phyloP scores from a whole-genome alignment of 2,797 vertebrate genomes.

The Microctenopoma stevenorrisi region DNA sequence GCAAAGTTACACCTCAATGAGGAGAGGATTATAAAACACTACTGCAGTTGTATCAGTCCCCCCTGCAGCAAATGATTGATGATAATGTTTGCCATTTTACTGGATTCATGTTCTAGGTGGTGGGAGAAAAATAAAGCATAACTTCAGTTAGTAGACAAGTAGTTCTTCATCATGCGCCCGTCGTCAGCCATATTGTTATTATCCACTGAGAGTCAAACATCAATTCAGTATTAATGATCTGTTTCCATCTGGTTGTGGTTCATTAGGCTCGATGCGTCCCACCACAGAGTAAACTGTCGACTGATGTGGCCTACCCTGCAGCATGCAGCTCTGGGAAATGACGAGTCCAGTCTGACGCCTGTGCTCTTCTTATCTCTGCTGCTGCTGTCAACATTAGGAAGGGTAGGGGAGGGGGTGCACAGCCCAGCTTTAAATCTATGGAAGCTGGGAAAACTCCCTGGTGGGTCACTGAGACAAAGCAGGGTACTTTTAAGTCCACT shows the following conservation, averaged over 20 bases:
- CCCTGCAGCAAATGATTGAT: constrained; percentile 9
- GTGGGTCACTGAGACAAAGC: constrained; percentile 64
- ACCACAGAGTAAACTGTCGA: constrained; percentile 36
- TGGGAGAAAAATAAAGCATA: not conserved
- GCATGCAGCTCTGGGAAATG: constrained; percentile 45
- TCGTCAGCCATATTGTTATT: constrained; percentile 27
- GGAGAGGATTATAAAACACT: not conserved
- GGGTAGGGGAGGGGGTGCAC: not conserved
- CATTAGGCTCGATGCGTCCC: constrained; percentile 59
- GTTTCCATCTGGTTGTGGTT: constrained; percentile 64
- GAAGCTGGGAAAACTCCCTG: constrained; percentile 59
- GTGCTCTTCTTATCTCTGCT: constrained; percentile 55
- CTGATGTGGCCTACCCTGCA: constrained; percentile 57
- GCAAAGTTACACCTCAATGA: not conserved
- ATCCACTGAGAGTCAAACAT: constrained; percentile 46
- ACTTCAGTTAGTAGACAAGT: constrained; percentile 5
- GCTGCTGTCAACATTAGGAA: constrained; percentile 49
- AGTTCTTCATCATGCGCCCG: constrained; percentile 27
- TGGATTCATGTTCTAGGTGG: constrained; percentile 7
- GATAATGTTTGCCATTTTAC: constrained; percentile 4
- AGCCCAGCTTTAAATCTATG: constrained; percentile 33
- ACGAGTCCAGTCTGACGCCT: constrained; percentile 51
- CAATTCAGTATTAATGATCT: constrained; percentile 64
- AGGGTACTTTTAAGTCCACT: constrained; percentile 63
- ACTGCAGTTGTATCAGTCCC: not conserved